phyloP scores from a whole-genome alignment of 53 echinoderm and acorn worm genomes.

The Holothuria scabra region DNA sequence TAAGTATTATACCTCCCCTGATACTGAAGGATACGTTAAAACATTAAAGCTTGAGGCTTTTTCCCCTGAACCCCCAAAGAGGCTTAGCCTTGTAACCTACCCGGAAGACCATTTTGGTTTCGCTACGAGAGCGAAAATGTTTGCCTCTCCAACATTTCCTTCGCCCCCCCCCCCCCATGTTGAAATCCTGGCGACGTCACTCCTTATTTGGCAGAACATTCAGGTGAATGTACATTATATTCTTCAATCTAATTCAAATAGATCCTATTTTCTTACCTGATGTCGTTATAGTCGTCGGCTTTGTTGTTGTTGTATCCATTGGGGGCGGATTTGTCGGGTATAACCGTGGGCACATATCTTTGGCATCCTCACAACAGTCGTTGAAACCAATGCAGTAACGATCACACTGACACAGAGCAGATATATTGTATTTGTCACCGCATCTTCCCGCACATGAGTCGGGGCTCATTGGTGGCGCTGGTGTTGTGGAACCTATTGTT shows the following conservation, averaged over 20 bases:
- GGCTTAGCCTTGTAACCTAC: no score
- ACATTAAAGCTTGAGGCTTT: no score
- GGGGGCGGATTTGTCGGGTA: slow-evolving; percentile 1
- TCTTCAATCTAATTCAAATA: background rate
- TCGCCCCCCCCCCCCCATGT: no score
- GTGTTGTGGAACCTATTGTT: slow-evolving; percentile 2
- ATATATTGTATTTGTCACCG: slow-evolving; percentile 32
- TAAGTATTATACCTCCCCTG: no score
- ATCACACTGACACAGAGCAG: slow-evolving; percentile 62
- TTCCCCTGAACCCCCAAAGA: no score
- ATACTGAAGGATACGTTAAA: no score
- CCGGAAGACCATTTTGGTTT: no score
- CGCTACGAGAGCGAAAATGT: no score
- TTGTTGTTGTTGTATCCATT: background rate
- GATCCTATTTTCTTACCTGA: background rate
- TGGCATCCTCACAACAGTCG: slow-evolving; percentile 67
- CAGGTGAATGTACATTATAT: background rate
- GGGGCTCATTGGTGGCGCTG: slow-evolving; percentile 21
- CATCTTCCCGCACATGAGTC: slow-evolving; percentile 61
- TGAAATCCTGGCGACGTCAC: no score
- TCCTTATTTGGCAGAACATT: no score
- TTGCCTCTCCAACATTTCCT: no score
- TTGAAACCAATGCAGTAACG: slow-evolving; percentile 24
- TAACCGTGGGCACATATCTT: slow-evolving; percentile 16
- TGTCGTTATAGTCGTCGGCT: no score